These are phyloP conservation scores for Crepidodera aurea DNA, from an alignment of 2,888 invertebrate species.

Conservation along the genomic window DNA sequence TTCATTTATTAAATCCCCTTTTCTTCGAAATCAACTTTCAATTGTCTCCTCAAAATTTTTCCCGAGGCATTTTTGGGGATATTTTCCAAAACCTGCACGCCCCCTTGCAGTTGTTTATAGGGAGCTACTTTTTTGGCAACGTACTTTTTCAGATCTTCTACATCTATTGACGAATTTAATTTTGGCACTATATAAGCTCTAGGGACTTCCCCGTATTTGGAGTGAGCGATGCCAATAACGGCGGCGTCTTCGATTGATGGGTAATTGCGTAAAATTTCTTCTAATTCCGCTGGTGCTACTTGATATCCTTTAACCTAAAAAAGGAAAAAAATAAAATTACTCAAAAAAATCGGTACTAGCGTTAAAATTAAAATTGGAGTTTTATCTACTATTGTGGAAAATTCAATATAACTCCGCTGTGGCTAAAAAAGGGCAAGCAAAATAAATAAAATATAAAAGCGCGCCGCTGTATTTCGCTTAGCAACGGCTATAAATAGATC, in stretches of 20 bases:
- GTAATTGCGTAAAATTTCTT: conserved; percentile 75
- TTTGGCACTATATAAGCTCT: conserved; percentile 72
- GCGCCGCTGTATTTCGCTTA: no score
- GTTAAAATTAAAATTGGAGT: no score
- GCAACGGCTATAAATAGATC: no score
- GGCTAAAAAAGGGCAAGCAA: no score
- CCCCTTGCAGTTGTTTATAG: conserved; percentile 73
- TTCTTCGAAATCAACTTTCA: conserved; percentile 45
- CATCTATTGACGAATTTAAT: not conserved
- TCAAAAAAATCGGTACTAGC: not conserved
- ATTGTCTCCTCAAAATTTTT: conserved; percentile 66
- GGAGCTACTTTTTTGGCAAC: conserved; percentile 69
- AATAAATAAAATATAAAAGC: no score
- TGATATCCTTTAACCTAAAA: conserved; percentile 57
- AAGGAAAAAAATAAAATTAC: not conserved
- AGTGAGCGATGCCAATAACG: conserved; percentile 79
- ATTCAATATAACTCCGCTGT: no score
- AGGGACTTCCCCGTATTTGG: conserved; percentile 75
- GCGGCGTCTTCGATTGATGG: conserved; percentile 81
- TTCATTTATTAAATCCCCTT: conserved; percentile 20
- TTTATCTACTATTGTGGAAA: no score
- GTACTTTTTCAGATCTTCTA: conserved; percentile 9
- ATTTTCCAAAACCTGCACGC: conserved; percentile 64
- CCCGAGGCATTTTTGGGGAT: conserved; percentile 69
- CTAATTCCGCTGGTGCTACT: conserved; percentile 90